These are phyloP conservation scores for Cathartes aura DNA, from an alignment of 2,113 vertebrate species.

Conservation along the genomic window DNA sequence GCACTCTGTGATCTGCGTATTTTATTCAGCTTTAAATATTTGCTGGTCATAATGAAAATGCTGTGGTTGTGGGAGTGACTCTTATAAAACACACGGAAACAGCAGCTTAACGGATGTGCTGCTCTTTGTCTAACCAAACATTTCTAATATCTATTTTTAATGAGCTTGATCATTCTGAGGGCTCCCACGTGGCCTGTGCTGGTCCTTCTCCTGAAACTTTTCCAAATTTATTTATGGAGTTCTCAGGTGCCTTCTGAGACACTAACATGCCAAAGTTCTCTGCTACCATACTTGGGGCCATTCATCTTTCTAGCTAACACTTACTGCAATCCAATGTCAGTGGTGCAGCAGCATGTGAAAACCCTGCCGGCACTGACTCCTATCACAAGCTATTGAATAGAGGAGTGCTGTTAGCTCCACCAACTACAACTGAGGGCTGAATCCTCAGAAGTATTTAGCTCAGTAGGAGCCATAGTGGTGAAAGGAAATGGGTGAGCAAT, in stretches of 20 bases:
- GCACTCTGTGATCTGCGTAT: not conserved
- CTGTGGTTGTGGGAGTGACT: not conserved
- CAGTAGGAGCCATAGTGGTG: not conserved
- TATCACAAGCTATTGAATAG: fast-evolving
- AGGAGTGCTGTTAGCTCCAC: not conserved
- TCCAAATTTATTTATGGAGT: not conserved
- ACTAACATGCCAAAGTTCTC: not conserved
- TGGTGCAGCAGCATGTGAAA: not conserved
- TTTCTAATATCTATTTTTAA: not conserved
- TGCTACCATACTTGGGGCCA: not conserved
- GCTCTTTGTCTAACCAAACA: not conserved
- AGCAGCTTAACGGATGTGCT: not conserved
- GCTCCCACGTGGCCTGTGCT: not conserved
- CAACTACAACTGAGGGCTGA: not conserved
- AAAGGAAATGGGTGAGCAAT: not conserved
- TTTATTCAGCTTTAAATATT: not conserved
- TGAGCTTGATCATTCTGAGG: not conserved
- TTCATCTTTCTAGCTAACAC: not conserved
- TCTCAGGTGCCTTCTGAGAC: not conserved
- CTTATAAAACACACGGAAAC: not conserved
- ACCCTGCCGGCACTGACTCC: not conserved
- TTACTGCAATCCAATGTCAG: no score
- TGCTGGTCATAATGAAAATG: not conserved
- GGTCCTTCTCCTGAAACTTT: not conserved
- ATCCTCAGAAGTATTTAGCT: not conserved